A percentile compares a stretch with the other conserved stretches of the same genome.
Conservation (phyloP, 2,888 invertebrate genomes). For the Microplitis deprimator region DNA sequence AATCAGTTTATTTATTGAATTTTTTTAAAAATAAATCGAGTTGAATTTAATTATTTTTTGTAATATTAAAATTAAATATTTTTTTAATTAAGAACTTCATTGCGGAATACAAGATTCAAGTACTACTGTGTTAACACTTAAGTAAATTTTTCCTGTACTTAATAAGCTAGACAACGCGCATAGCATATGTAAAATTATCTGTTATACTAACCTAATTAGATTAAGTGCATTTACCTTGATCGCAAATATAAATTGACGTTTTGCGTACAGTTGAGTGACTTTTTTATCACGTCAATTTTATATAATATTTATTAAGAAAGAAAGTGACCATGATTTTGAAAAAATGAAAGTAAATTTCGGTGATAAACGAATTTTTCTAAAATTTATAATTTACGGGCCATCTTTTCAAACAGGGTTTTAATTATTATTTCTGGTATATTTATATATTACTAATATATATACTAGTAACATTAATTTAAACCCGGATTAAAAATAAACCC, state of each 20-base stretch:
- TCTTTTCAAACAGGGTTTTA: no score
- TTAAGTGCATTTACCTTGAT: not conserved
- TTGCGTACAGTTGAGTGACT: not conserved
- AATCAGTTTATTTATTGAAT: not conserved
- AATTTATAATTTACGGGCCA: no score
- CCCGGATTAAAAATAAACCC: no score
- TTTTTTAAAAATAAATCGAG: not conserved
- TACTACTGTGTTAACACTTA: not conserved
- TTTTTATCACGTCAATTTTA: not conserved
- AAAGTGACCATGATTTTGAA: no score
- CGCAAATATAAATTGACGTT: not conserved
- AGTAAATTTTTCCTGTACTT: not conserved
- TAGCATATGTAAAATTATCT: not conserved
- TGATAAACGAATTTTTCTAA: no score
- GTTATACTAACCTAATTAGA: not conserved
- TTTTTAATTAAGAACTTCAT: no score
- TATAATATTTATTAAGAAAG: not conserved
- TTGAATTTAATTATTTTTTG: not conserved
- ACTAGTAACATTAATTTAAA: no score
- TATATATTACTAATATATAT: no score
- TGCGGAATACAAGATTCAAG: no score
- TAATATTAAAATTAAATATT: not conserved
- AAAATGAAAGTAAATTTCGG: no score
- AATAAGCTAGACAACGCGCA: not conserved
- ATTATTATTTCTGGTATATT: no score